phyloP scores from a whole-genome alignment of 2,797 vertebrate species.

The Tenualosa ilisha region DNA sequence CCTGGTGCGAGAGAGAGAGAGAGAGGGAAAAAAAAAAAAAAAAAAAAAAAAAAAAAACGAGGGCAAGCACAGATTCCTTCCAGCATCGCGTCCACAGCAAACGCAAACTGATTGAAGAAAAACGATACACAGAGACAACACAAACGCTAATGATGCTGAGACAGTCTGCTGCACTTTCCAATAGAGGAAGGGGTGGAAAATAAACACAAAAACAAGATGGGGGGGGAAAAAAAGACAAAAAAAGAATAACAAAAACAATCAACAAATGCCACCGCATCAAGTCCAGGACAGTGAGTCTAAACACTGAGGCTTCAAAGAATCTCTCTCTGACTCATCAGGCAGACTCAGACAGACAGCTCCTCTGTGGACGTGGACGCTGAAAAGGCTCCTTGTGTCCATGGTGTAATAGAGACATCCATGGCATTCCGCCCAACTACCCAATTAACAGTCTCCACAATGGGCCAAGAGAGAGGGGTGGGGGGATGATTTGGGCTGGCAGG shows the following conservation, averaged over 20 bases:
- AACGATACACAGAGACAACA: conserved; percentile 2
- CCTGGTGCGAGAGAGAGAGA: background rate
- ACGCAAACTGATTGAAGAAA: background rate
- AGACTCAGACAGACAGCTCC: conserved; percentile 51
- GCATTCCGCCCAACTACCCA: conserved; percentile 49
- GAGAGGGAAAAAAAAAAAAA: background rate
- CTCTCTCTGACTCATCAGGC: conserved; percentile 56
- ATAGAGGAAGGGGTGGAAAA: background rate
- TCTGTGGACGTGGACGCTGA: conserved; percentile 25
- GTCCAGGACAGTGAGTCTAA: conserved; percentile 29
- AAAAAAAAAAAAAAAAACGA: conserved; percentile 3
- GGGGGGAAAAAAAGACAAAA: background rate
- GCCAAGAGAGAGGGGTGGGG: conserved; percentile 17
- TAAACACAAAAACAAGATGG: background rate
- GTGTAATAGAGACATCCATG: conserved; percentile 58
- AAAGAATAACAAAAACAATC: background rate
- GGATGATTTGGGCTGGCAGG: background rate
- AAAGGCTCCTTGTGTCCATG: conserved; percentile 57
- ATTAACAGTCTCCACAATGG: conserved; percentile 52
- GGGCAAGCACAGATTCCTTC: background rate
- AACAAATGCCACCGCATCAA: conserved; percentile 3
- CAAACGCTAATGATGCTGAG: background rate
- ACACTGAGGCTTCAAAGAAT: conserved; percentile 20
- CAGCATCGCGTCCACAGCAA: background rate
- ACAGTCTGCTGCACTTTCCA: background rate